Evolutionary conservation across 2,797 vertebrate genomes (phyloP).

Genomic region (Trichosurus vulpecula): DNA sequence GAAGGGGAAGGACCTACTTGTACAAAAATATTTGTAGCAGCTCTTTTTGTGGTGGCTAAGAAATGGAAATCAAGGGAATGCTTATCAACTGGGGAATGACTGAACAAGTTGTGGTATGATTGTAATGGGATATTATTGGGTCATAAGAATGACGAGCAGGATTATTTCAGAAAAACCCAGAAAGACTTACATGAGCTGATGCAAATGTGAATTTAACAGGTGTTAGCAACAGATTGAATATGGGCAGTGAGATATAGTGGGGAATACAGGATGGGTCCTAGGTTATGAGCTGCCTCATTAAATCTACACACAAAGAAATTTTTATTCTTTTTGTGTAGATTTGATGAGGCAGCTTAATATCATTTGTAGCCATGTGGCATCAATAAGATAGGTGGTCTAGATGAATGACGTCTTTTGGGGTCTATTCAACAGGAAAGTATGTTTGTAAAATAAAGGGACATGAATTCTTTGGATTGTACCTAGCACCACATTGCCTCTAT

Average conservation of each 20-base stretch:
- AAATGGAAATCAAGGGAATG: neutral
- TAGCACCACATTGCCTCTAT: neutral
- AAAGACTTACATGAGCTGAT: neutral
- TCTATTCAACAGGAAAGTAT: neutral
- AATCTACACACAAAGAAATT: neutral
- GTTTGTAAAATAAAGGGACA: neutral
- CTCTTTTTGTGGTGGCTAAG: neutral
- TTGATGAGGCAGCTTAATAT: slow-evolving; percentile 24
- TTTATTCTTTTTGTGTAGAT: slow-evolving; percentile 28
- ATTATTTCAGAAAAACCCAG: neutral
- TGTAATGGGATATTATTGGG: neutral
- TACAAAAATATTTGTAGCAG: neutral
- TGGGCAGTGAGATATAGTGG: neutral
- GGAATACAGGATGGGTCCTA: neutral
- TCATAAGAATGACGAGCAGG: neutral
- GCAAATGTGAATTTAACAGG: neutral
- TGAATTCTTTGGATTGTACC: neutral
- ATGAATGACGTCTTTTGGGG: neutral
- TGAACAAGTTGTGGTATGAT: neutral
- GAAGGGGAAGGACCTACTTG: neutral
- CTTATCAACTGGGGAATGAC: neutral
- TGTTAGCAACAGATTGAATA: neutral
- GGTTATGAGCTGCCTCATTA: neutral
- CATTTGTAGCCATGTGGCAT: slow-evolving; percentile 26
- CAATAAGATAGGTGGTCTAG: slow-evolving; percentile 17